These are phyloP conservation scores for Resseliella maxima DNA, from an alignment of 2,888 invertebrate species.

Conservation along the genomic window DNA sequence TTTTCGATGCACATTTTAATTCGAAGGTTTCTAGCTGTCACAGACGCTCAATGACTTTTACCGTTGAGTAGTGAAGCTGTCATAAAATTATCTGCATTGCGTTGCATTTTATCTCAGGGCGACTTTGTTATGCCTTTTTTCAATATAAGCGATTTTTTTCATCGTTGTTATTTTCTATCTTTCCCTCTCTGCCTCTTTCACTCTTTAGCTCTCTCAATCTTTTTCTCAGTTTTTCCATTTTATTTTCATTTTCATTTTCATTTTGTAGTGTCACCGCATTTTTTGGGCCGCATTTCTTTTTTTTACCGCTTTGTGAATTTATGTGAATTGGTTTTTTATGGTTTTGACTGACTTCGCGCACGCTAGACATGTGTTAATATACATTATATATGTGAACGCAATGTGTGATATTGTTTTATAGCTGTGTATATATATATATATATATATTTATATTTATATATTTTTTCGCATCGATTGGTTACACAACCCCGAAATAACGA, in stretches of 20 bases:
- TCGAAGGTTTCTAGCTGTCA: background rate
- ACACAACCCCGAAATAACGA: background rate
- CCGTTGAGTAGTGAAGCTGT: background rate
- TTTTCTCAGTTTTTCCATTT: background rate
- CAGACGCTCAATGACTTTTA: background rate
- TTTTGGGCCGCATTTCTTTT: background rate
- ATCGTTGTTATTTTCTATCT: too few species aligned
- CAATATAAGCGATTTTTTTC: too few species aligned
- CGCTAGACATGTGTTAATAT: slow-evolving; percentile 22
- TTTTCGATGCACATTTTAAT: background rate
- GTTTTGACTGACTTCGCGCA: background rate
- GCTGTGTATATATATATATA: background rate
- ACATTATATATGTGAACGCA: background rate
- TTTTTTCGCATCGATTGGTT: slow-evolving; percentile 8
- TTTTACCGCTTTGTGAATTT: background rate
- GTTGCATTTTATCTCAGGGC: slow-evolving; percentile 7
- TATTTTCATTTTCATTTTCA: background rate
- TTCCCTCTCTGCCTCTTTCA: background rate
- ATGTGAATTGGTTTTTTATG: slow-evolving; percentile 32
- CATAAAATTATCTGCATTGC: slow-evolving; percentile 33
- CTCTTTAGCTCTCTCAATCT: background rate
- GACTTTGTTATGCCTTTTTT: background rate
- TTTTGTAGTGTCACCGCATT: background rate
- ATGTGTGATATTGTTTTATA: background rate
- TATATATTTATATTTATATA: background rate